Percentiles rank a stretch among this genome's conserved stretches.
Conservation (phyloP, 2,888 invertebrate genomes). For the Pterobdella sp. region DNA sequence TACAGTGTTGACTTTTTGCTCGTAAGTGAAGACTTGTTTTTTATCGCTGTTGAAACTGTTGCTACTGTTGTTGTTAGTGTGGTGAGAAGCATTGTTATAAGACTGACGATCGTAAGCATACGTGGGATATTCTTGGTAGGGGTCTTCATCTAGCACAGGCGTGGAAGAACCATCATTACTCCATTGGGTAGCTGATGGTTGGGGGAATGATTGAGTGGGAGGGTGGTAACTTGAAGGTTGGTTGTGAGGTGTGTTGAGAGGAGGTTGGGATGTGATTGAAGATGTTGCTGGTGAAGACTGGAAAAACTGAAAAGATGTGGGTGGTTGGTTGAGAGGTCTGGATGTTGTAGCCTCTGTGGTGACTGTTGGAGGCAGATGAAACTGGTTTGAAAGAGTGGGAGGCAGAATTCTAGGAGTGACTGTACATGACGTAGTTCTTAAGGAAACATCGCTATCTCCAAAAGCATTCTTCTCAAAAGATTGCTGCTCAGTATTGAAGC, state of each 20-base stretch:
- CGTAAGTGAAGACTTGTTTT: neutral
- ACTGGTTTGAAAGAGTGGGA: too few relatives aligned
- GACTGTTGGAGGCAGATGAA: neutral
- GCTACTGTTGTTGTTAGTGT: neutral
- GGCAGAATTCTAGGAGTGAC: neutral
- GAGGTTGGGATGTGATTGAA: too few relatives aligned
- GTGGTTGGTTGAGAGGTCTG: too few relatives aligned
- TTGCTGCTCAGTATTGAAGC: too few relatives aligned
- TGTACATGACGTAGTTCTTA: neutral
- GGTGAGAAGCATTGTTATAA: neutral
- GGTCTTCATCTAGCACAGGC: slow-evolving; percentile 23
- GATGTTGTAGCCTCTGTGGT: neutral
- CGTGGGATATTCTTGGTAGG: neutral
- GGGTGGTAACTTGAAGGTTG: neutral
- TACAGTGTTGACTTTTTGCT: neutral
- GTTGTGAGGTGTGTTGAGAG: neutral
- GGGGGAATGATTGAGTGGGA: neutral
- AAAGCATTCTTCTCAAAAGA: too few relatives aligned
- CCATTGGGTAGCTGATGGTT: neutral
- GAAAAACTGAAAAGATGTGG: too few relatives aligned
- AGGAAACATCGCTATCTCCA: too few relatives aligned
- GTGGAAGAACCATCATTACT: slow-evolving; percentile 10
- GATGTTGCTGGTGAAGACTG: too few relatives aligned
- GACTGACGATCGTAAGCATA: neutral
- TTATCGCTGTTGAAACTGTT: neutral